phyloP scores from a whole-genome alignment of 2,113 vertebrate species.

The Sylvilagus bachmani region DNA sequence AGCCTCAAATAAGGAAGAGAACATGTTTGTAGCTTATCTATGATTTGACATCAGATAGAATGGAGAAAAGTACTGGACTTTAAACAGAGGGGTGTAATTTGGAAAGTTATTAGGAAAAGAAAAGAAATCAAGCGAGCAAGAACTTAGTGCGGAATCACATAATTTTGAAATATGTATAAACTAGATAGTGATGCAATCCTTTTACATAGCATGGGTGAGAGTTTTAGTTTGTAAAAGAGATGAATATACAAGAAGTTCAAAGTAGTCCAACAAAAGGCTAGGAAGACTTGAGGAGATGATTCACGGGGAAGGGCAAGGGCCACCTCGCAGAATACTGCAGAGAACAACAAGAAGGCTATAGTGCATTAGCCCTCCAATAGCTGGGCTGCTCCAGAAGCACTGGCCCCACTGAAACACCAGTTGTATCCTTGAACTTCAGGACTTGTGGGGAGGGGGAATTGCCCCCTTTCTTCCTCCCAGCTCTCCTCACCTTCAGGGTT shows the following conservation, averaged over 20 bases:
- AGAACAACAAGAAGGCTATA: not conserved
- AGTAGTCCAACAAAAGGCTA: conserved; percentile 54
- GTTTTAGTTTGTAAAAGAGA: conserved; percentile 7
- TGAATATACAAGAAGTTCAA: conserved; percentile 54
- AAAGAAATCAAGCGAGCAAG: conserved; percentile 53
- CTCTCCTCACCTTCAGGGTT: not conserved
- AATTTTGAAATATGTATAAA: conserved; percentile 51
- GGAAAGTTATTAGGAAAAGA: conserved; percentile 47
- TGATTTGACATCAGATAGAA: not conserved
- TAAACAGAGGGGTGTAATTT: conserved; percentile 9
- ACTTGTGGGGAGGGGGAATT: not conserved
- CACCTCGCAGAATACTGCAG: not conserved
- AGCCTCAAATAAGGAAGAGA: conserved; percentile 31
- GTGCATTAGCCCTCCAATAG: not conserved
- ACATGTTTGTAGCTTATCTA: not conserved
- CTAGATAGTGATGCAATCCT: not conserved
- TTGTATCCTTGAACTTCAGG: conserved; percentile 64
- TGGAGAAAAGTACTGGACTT: not conserved
- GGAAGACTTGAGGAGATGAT: conserved; percentile 56
- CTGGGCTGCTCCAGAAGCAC: not conserved
- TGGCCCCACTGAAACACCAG: not conserved
- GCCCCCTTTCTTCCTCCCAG: conserved; percentile 37
- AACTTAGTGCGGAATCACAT: not conserved
- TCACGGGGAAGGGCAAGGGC: conserved; percentile 44
- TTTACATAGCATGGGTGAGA: accelerated